Evolutionary conservation across 2,797 vertebrate genomes (phyloP).

Genomic region (Rhynchotus rufescens): DNA sequence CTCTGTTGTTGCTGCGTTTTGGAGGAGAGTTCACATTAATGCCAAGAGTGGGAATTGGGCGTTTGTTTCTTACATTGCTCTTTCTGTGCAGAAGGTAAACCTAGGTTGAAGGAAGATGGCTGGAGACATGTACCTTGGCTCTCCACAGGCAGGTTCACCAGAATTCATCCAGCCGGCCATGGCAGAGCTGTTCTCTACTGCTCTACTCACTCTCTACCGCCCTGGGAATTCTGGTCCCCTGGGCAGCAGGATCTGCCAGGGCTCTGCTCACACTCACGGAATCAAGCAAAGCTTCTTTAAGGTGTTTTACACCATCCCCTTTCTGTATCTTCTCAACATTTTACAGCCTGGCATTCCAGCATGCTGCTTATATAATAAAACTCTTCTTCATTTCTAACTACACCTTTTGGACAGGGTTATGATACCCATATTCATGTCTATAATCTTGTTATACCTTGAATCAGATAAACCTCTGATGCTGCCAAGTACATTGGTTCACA

Average conservation of each 20-base stretch:
- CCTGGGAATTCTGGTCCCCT: not conserved
- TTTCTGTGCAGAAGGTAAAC: not conserved
- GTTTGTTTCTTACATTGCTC: not conserved
- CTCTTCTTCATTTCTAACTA: not conserved
- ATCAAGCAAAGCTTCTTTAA: not conserved
- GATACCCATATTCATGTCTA: not conserved
- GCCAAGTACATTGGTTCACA: slow-evolving; percentile 13
- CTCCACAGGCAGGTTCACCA: not conserved
- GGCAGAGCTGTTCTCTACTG: not conserved
- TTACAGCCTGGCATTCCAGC: not conserved
- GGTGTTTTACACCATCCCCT: not conserved
- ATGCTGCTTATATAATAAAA: not conserved
- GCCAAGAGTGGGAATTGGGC: not conserved
- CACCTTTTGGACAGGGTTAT: not conserved
- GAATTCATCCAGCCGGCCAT: not conserved
- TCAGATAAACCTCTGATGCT: slow-evolving; percentile 7
- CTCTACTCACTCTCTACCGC: not conserved
- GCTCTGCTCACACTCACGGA: not conserved
- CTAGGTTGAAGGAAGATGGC: not conserved
- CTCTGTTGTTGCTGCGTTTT: not conserved
- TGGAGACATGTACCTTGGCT: fast-evolving
- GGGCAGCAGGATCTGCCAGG: not conserved
- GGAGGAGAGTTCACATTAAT: not conserved
- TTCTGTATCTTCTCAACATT: not conserved
- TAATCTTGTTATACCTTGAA: slow-evolving; percentile 28